Evolutionary conservation across 2,888 invertebrate species (phyloP), one percentile per base, ranked within the genome.

Genomic region (Cheilosia variabilis): DNA sequence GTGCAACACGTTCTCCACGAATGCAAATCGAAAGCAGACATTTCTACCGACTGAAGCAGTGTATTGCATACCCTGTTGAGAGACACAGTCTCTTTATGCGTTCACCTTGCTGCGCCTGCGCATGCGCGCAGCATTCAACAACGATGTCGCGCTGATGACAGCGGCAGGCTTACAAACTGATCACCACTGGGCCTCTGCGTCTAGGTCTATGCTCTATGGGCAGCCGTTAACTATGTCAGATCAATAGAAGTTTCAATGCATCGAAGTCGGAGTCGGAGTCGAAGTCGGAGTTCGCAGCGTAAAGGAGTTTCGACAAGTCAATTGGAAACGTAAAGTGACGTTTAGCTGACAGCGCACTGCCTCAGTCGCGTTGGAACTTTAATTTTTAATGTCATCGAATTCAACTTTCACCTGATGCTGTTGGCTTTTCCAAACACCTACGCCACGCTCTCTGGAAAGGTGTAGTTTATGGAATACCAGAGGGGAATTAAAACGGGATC

Each of bases 401-500:
- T 84, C 73, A 79, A 79, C 83, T 78, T 84, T 84, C 79, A 84
- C 83, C 83, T 34, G 50, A 22, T 27, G 27, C 6, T 34, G 15
- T 24, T 31, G 72, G 68, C 43, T 15, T 47, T 17, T 43, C 15
- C 45, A n/a, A 65, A 52, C 78, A 75, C 75, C 78, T 53, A 79
- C 34, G 24, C 13, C 31, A 45, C 68, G 68, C 34, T 2, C 52
- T 43, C 34, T n/a, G 53, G 27, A 27, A 9, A 60, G 66, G 50
- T 68, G 62, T 77, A 62, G 66, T 34, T 72, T 66, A 55, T 68
- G 66, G 71, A 58, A 82, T 72, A 65, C 34, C 47, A 15, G 13
- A 58, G 55, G n/a, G 53, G 62, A 84, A 79, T 84, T 84, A 75
- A 84, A 79, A 84, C 79, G 75, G 75, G 79, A 84, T 79, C 79